Conservation (phyloP, 2,797 vertebrate genomes). For the Diglossa cyanea region DNA sequence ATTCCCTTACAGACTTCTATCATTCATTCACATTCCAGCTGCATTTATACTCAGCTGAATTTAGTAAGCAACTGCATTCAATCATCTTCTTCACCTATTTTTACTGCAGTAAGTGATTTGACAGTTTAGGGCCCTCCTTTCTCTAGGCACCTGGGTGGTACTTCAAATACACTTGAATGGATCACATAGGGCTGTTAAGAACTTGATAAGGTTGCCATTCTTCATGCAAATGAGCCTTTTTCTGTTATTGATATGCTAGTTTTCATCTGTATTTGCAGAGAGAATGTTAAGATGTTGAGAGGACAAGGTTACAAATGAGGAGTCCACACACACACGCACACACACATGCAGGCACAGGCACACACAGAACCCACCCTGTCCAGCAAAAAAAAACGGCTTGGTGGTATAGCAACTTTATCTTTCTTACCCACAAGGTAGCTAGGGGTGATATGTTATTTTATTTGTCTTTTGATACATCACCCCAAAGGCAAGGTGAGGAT, state of each 20-base stretch:
- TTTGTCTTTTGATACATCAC: neutral
- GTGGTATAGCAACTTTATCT: neutral
- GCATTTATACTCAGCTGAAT: neutral
- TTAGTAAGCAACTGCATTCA: neutral
- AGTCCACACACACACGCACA: neutral
- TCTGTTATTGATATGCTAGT: neutral
- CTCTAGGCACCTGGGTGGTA: neutral
- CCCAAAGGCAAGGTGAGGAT: neutral
- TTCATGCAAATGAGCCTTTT: constrained; percentile 18
- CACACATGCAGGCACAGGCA: neutral
- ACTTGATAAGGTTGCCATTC: neutral
- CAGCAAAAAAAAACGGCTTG: neutral
- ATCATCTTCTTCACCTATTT: constrained; percentile 20
- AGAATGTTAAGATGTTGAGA: neutral
- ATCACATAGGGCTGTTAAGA: neutral
- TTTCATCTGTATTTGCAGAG: neutral
- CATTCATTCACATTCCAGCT: neutral
- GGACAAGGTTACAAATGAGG: neutral
- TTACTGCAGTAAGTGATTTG: neutral
- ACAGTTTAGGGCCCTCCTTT: neutral
- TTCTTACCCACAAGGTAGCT: neutral
- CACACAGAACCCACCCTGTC: too few relatives aligned
- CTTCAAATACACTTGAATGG: neutral
- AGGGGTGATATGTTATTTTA: neutral
- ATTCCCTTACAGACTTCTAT: neutral